Conservation (phyloP, 2,888 invertebrate species). For the Lasioglossum calceatum region DNA sequence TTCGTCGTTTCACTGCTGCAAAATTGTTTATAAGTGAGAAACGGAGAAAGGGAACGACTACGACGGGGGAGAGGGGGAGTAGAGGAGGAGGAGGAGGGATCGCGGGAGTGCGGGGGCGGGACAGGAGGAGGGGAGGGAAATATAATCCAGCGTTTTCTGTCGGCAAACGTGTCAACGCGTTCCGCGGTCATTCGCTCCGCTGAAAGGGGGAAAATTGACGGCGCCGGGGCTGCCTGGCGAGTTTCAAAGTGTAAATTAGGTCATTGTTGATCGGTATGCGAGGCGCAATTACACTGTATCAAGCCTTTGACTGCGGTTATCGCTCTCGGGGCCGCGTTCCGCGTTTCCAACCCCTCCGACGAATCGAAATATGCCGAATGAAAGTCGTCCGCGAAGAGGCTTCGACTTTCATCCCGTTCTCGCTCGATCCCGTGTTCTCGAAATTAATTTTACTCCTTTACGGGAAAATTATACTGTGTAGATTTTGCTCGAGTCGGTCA, state of each 20-base stretch:
- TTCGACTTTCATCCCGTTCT: neutral
- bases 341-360: neutral
- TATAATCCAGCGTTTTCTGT: constrained; percentile 45
- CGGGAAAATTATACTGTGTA: neutral
- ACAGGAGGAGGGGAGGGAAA: neutral
- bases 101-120: neutral
- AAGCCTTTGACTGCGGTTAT: neutral
- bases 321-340: neutral
- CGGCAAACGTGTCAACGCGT: constrained; percentile 55
- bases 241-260: constrained; percentile 23
- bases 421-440: neutral
- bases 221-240: constrained; percentile 13
- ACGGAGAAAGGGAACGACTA: constrained; percentile 35
- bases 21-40: constrained; percentile 62
- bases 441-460: neutral
- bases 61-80: constrained; percentile 7
- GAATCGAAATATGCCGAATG: neutral
- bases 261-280: constrained; percentile 25
- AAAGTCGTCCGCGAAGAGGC: neutral
- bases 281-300: constrained; percentile 17
- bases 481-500: neutral
- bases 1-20: constrained; percentile 57
- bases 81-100: neutral
- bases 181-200: constrained; percentile 60
- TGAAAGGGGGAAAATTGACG: constrained; percentile 27